Evolutionary conservation across 2,113 vertebrate species (phyloP).

Genomic region (Microtus richardsoni): DNA sequence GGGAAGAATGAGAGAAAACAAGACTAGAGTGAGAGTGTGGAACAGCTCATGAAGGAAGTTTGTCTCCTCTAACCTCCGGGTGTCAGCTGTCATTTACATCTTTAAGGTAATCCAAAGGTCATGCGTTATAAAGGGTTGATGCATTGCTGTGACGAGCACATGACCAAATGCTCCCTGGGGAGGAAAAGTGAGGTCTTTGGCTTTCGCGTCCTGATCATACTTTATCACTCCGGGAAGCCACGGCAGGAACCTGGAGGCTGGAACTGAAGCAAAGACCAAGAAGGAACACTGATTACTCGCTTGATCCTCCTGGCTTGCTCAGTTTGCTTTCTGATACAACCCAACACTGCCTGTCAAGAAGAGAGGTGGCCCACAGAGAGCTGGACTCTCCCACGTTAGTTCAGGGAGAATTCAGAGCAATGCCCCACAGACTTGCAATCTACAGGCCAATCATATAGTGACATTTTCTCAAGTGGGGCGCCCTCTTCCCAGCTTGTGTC

Average conservation of each 20-base stretch:
- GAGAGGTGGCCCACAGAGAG: neutral
- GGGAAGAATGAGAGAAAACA: neutral
- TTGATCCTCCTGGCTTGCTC: neutral
- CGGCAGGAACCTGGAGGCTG: neutral
- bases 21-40: neutral
- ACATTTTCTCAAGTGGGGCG: neutral
- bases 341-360: neutral
- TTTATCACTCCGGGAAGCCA: neutral
- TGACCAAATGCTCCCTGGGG: neutral
- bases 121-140: neutral
- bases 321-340: neutral
- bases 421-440: neutral
- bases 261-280: neutral
- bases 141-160: neutral
- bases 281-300: neutral
- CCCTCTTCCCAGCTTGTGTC: neutral
- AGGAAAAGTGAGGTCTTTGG: neutral
- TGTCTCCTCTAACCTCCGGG: neutral
- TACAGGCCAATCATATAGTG: neutral
- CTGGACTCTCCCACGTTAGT: neutral
- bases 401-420: too few relatives aligned
- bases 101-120: neutral
- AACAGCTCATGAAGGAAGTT: neutral
- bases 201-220: neutral
- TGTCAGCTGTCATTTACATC: neutral